Evolutionary conservation across 1,140 invertebrate genomes (phyloP).

Genomic region (Drosophila oshimai): DNA sequence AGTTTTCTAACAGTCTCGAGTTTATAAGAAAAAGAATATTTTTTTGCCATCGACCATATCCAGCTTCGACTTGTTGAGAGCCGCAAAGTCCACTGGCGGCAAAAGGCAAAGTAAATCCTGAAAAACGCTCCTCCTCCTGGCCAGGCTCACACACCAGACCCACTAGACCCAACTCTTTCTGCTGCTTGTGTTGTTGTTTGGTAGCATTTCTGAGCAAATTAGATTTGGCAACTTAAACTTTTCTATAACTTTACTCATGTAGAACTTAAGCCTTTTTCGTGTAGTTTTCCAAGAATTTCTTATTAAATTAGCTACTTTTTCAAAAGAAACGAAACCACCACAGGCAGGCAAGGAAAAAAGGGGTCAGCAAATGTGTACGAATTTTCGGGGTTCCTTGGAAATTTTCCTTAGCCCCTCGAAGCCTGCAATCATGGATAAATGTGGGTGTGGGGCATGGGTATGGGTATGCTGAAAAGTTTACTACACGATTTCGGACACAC

Average conservation of each 20-base stretch:
- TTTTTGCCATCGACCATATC: slow-evolving; percentile 3
- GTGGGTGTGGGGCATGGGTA: background rate
- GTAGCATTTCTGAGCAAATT: slow-evolving; percentile 64
- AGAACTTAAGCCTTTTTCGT: slow-evolving; percentile 74
- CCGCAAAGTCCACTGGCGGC: slow-evolving; percentile 45
- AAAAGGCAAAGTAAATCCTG: slow-evolving; percentile 48
- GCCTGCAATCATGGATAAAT: slow-evolving; percentile 33
- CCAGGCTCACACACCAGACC: slow-evolving; percentile 15
- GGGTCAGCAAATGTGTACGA: slow-evolving; percentile 23
- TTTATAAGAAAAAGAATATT: too few relatives aligned
- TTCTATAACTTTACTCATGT: slow-evolving; percentile 75
- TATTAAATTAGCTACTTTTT: slow-evolving; percentile 75
- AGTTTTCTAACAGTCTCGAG: too few relatives aligned
- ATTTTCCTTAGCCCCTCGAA: background rate
- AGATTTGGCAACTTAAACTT: slow-evolving; percentile 71
- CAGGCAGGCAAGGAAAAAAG: slow-evolving; percentile 15
- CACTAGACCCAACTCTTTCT: slow-evolving; percentile 10
- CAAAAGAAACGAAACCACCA: slow-evolving; percentile 52
- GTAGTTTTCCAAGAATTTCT: slow-evolving; percentile 68
- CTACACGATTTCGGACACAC: slow-evolving; percentile 57
- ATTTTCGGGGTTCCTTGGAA: slow-evolving; percentile 20
- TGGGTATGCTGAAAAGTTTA: slow-evolving; percentile 54
- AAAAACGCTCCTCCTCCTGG: slow-evolving; percentile 19
- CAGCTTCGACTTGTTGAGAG: slow-evolving; percentile 34
- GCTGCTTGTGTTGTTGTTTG: slow-evolving; percentile 38